Base-by-base conservation (phyloP, 2,797 vertebrate genomes). In the Pseudocheirus occidentalis region DNA sequence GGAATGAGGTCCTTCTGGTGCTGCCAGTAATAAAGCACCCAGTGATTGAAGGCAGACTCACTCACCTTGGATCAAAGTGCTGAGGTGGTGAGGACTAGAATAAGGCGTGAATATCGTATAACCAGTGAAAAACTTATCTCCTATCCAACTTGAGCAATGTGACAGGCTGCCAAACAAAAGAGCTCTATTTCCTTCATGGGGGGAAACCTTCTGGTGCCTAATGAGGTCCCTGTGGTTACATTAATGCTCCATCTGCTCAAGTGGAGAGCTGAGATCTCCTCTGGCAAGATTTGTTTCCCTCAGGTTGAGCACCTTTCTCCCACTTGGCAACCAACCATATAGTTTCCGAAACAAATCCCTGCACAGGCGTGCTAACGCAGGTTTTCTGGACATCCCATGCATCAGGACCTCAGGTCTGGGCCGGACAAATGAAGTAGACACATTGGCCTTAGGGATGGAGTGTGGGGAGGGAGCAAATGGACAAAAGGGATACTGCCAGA, bases 261-360 rank as follows among this genome's bases (percentile, higher is more conserved):
- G 94, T 81, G 59, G 95, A 90, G 91, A 96, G 97, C 93, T 16
- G 24, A 97, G 96, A 95, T 90, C 91, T 96, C 3, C 81, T 97
- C 95, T 95, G 97, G 96, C 95, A 95, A 92, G 90, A 97, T 40
- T 59, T 0, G 95, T 89, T 98, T 97, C 95, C 97, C 96, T 92
- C 97, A 98, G 98, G 97, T 98, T 96, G 98, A 98, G 97, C 94
- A 96, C 90, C 95, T 93, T 92, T 93, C 96, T 91, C 29, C 55
- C 5, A 16, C 53, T 66, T 97, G 95, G 97, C 95, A 58, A 90
- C 59, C 95, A 62, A 7, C 50, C 31, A 16, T 55, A 66, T 57
- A 7, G 58, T 96, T 94, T 97, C 98, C 40, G 90, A 98, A 95
- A 97, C 94, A 97, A 57, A 91, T 92, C 87, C 92, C 91, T 40